These are phyloP conservation scores for Hippopotamyrus pictus DNA, from an alignment of 2,797 vertebrate species.

Conservation along the genomic window DNA sequence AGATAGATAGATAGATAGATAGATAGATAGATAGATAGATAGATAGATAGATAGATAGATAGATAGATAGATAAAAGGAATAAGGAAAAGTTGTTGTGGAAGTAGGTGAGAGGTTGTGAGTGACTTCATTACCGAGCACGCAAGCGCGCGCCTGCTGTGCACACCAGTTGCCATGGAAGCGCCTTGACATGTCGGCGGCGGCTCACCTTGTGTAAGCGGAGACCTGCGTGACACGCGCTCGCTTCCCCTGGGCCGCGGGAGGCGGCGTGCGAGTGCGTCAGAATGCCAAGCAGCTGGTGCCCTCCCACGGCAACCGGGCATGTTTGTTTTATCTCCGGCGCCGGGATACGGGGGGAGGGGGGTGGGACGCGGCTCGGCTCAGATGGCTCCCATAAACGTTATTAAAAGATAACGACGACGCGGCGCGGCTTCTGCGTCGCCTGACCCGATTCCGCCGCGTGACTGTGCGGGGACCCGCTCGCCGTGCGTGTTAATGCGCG, in stretches of 20 bases:
- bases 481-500: not conserved
- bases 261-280: constrained; percentile 54
- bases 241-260: constrained; percentile 35
- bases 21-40: not conserved
- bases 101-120: constrained; percentile 31
- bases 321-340: constrained; percentile 37
- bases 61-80: not conserved
- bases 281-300: constrained; percentile 41
- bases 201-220: constrained; percentile 64
- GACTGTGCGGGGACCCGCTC: not conserved
- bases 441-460: not conserved
- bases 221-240: constrained; percentile 47
- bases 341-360: constrained; percentile 32
- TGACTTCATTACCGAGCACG: constrained; percentile 49
- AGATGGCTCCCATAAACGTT: constrained; percentile 36
- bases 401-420: constrained; percentile 31
- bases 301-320: constrained; percentile 52
- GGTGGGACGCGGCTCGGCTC: constrained; percentile 25
- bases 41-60: not conserved
- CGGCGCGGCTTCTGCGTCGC: constrained; percentile 12
- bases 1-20: not conserved
- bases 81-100: constrained; percentile 25
- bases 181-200: constrained; percentile 52
- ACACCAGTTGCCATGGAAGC: constrained; percentile 63
- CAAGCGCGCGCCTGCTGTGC: constrained; percentile 45